Conservation (phyloP, 2,797 vertebrate genomes). For the Gymnoscopelus braueri region DNA sequence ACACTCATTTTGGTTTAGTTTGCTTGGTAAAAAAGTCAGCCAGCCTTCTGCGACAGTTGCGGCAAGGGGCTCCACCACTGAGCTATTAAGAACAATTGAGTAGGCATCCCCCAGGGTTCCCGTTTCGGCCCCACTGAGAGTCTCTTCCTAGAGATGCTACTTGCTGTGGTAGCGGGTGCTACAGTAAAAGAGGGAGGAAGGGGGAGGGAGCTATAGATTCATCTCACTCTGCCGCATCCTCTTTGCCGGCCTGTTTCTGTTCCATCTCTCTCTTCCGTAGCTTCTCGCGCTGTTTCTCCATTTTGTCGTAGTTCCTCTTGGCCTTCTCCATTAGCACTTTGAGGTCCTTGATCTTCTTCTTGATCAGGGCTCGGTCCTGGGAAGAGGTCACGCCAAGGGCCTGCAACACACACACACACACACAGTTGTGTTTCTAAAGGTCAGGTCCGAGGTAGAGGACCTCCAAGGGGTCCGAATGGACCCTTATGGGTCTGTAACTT, state of each 20-base stretch:
- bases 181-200: conserved; percentile 40
- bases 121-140: conserved; percentile 40
- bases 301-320: conserved; percentile 89
- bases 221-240: conserved; percentile 80
- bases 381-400: conserved; percentile 89
- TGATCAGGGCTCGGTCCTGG: conserved; percentile 90
- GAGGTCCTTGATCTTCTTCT: conserved; percentile 96
- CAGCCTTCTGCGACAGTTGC: conserved; percentile 30
- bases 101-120: conserved; percentile 56
- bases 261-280: conserved; percentile 86
- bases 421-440: not conserved
- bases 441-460: too few species aligned
- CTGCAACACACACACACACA: conserved; percentile 59
- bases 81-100: conserved; percentile 45
- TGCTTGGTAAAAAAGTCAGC: conserved; percentile 50
- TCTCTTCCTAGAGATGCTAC: conserved; percentile 61
- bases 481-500: too few species aligned
- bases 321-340: conserved; percentile 91
- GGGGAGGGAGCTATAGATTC: conserved; percentile 16
- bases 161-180: conserved; percentile 52
- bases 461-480: too few species aligned
- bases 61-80: conserved; percentile 49
- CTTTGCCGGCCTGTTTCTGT: conserved; percentile 82
- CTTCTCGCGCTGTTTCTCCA: conserved; percentile 91
- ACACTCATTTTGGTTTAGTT: conserved; percentile 69